Conservation (phyloP, 2,113 vertebrate species). For the Syngnathus scovelli region DNA sequence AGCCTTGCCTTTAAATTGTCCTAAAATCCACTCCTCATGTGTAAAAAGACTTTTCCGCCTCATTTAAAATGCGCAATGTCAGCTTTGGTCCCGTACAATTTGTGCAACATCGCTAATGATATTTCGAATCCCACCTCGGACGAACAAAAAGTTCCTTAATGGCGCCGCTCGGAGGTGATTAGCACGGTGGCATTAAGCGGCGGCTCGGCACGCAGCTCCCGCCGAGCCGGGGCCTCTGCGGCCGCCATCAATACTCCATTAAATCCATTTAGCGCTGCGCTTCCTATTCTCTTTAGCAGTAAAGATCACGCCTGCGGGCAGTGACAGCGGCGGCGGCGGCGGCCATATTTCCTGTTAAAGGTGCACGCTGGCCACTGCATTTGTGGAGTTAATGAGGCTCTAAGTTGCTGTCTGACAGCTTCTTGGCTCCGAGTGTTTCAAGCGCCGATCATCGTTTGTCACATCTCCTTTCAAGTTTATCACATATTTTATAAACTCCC, state of each 20-base stretch:
- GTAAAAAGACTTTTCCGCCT: not conserved
- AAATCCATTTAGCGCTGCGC: constrained; percentile 27
- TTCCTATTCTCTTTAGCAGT: constrained; percentile 13
- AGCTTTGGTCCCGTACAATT: not conserved
- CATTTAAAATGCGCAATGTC: not conserved
- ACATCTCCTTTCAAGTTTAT: constrained; percentile 4
- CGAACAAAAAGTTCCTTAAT: not conserved
- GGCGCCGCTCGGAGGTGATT: constrained; percentile 27
- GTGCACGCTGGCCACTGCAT: constrained; percentile 29
- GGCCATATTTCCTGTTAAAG: constrained; percentile 38
- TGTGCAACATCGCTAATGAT: not conserved
- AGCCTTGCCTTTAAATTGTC: not conserved
- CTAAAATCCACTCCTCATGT: not conserved
- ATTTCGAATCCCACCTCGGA: too few species aligned
- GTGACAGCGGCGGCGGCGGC: constrained; percentile 20
- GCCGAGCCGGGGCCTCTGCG: constrained; percentile 27
- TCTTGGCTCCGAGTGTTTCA: constrained; percentile 7
- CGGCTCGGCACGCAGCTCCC: constrained; percentile 7
- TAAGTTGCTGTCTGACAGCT: constrained; percentile 16
- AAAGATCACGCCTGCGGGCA: constrained; percentile 14
- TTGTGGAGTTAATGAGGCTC: constrained; percentile 42
- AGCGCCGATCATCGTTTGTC: not conserved
- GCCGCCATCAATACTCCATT: constrained; percentile 33
- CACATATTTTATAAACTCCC: constrained; percentile 4
- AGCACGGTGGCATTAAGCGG: constrained; percentile 33